Conservation (phyloP, 2,113 vertebrate genomes). For the Eudyptes chrysolophus region DNA sequence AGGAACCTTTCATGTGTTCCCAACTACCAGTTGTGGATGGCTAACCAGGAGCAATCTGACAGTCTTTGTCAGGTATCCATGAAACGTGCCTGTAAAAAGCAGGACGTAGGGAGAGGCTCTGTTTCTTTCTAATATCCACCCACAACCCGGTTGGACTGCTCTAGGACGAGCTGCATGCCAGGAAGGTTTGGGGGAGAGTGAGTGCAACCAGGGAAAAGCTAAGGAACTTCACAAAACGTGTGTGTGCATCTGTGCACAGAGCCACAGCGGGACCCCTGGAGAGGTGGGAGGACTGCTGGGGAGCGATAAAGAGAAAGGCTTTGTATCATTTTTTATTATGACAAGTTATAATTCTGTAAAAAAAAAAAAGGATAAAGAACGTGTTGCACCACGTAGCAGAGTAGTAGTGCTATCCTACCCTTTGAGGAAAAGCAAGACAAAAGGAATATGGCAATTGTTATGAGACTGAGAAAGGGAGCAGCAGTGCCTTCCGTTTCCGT, state of each 20-base stretch:
- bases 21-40: background rate
- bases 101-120: background rate
- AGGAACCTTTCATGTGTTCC: background rate
- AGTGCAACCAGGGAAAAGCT: background rate
- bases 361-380: background rate
- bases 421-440: background rate
- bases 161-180: background rate
- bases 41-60: background rate
- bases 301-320: background rate
- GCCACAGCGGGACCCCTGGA: too few relatives aligned
- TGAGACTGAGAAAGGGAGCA: background rate
- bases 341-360: background rate
- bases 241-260: background rate
- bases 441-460: background rate
- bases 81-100: background rate
- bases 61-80: background rate
- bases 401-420: background rate
- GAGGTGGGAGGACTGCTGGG: background rate
- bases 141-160: background rate
- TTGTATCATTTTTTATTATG: background rate
- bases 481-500: background rate
- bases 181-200: background rate
- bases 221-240: background rate
- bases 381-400: background rate
- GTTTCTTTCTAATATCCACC: background rate